phyloP scores from a whole-genome alignment of 2,797 vertebrate species.

The Lates japonicus region DNA sequence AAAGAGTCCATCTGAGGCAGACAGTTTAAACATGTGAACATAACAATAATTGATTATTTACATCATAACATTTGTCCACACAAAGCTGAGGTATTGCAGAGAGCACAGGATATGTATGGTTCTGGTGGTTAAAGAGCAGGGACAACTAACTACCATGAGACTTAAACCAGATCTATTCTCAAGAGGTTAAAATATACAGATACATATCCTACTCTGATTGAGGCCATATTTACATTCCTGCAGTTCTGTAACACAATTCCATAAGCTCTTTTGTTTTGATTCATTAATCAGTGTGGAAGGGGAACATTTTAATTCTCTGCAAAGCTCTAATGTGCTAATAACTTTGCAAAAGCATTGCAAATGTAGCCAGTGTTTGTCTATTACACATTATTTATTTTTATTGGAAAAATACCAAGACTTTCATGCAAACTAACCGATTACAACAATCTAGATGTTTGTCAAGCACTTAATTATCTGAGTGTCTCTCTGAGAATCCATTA shows the following conservation, averaged over 20 bases:
- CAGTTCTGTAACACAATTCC: background rate
- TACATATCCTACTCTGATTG: background rate
- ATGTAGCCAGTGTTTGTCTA: background rate
- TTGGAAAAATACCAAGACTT: background rate
- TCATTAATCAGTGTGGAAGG: background rate
- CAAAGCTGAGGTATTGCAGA: constrained; percentile 1
- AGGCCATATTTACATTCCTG: constrained; percentile 19
- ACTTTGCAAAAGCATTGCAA: background rate
- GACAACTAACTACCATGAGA: constrained; percentile 14
- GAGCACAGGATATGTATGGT: constrained; percentile 29
- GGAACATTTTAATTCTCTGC: background rate
- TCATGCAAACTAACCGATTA: background rate
- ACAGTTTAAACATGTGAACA: background rate
- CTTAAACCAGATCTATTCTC: constrained; percentile 38
- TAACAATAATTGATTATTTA: background rate
- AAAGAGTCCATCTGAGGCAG: background rate
- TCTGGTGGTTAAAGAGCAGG: constrained; percentile 36
- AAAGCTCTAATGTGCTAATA: background rate
- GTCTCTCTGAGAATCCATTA: background rate
- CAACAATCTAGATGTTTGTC: background rate
- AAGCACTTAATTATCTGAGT: background rate
- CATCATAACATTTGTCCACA: constrained; percentile 10
- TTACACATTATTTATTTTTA: background rate
- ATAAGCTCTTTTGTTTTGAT: background rate
- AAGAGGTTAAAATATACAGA: constrained; percentile 11